Percentiles rank a stretch among this genome's conserved stretches.
phyloP scores from a whole-genome alignment of 2,888 invertebrate genomes.

The Aleiodes alternator region DNA sequence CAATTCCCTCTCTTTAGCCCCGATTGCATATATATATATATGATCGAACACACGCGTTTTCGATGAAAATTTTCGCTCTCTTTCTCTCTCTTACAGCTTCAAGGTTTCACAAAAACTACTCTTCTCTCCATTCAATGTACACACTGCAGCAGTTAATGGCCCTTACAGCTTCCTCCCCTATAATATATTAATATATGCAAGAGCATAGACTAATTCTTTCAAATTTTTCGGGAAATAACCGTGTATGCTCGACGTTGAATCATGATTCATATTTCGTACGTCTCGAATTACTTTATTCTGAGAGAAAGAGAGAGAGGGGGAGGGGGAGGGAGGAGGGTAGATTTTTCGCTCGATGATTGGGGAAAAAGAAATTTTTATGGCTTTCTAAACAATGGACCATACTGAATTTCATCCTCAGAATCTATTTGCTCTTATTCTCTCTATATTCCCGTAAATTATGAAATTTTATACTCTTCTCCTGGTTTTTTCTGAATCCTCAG shows the following conservation, averaged over 20 bases:
- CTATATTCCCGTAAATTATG: constrained; percentile 3
- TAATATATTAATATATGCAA: constrained; percentile 68
- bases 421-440: constrained; percentile 2
- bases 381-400: constrained; percentile 57
- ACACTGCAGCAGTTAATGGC: constrained; percentile 63
- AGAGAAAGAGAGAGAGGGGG: background rate
- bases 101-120: constrained; percentile 52
- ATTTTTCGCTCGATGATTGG: background rate
- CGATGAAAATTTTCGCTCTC: constrained; percentile 52
- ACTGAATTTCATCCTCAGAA: constrained; percentile 41
- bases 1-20: background rate
- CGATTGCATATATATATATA: background rate
- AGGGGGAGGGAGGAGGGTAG: background rate
- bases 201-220: constrained; percentile 73
- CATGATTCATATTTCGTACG: constrained; percentile 65
- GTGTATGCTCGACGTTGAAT: constrained; percentile 16
- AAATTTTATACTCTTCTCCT: constrained; percentile 24
- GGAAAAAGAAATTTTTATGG: constrained; percentile 56
- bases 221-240: constrained; percentile 68
- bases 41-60: background rate
- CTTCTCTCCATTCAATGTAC: constrained; percentile 56
- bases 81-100: constrained; percentile 51
- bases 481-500: constrained; percentile 14
- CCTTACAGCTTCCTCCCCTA: constrained; percentile 66
- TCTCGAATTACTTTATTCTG: constrained; percentile 44